Evolutionary conservation across 2,113 vertebrate species (phyloP).

Genomic region (Xiphorhynchus elegans): DNA sequence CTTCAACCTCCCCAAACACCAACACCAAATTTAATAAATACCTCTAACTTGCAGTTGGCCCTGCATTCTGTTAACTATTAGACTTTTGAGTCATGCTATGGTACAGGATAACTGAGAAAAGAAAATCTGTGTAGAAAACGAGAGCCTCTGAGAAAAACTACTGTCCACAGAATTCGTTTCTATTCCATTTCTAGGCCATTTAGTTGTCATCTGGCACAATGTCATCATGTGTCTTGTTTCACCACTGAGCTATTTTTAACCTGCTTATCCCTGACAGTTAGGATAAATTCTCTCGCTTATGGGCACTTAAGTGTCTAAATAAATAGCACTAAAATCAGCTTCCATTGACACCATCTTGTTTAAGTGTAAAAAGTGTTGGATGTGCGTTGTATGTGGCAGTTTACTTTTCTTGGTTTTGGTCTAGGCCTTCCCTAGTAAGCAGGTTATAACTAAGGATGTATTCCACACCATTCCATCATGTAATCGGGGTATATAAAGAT

Average conservation of each 20-base stretch:
- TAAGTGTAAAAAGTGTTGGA: neutral
- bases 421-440: no score
- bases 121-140: neutral
- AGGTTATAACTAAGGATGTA: no score
- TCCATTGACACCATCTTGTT: neutral
- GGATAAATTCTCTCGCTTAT: slow-evolving; percentile 18
- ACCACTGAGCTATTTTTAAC: slow-evolving; percentile 34
- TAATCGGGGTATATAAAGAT: no score
- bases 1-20: neutral
- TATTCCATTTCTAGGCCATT: neutral
- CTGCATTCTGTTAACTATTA: neutral
- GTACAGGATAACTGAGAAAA: neutral
- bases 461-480: no score
- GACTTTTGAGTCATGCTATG: neutral
- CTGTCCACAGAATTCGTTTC: neutral
- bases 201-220: neutral
- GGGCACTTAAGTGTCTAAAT: neutral
- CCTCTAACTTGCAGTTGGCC: neutral
- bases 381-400: neutral
- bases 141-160: neutral
- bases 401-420: no score
- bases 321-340: neutral
- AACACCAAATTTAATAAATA: neutral
- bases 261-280: neutral
- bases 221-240: neutral